phyloP scores from a whole-genome alignment of 2,797 vertebrate species.

The Atherinosoma microstoma region DNA sequence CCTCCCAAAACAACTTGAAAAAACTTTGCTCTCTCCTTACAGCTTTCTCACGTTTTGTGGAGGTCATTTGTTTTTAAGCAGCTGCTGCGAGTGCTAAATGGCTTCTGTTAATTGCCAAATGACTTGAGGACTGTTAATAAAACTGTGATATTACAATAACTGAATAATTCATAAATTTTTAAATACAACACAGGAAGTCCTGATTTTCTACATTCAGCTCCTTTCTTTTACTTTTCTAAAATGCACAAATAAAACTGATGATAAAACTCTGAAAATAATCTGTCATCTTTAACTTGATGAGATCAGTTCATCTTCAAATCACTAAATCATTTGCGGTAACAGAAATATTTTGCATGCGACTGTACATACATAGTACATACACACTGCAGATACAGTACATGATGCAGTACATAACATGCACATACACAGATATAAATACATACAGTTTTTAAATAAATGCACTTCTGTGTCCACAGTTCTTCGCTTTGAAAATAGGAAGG shows the following conservation, averaged over 20 bases:
- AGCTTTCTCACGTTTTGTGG: neutral
- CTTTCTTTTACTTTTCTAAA: neutral
- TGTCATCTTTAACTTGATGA: neutral
- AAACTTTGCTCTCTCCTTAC: neutral
- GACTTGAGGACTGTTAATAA: neutral
- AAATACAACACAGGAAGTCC: neutral
- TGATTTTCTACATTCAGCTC: neutral
- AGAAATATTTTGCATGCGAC: conserved; percentile 13
- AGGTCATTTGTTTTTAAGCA: neutral
- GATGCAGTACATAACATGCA: conserved; percentile 79
- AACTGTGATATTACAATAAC: neutral
- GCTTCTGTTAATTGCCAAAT: neutral
- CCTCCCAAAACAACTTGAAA: neutral
- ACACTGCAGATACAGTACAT: conserved; percentile 46
- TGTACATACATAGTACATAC: conserved; percentile 35
- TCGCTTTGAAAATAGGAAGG: conserved; percentile 70
- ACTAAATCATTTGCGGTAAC: neutral
- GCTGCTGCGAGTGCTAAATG: neutral
- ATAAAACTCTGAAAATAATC: neutral
- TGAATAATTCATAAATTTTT: neutral
- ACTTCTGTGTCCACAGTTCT: conserved; percentile 82
- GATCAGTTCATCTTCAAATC: neutral
- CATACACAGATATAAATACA: conserved; percentile 75
- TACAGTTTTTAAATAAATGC: conserved; percentile 78
- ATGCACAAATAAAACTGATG: neutral